Percentiles rank a stretch among this genome's conserved stretches.
These are phyloP conservation scores for Cheilosia soror DNA, from an alignment of 2,888 invertebrate genomes.

Conservation along the genomic window DNA sequence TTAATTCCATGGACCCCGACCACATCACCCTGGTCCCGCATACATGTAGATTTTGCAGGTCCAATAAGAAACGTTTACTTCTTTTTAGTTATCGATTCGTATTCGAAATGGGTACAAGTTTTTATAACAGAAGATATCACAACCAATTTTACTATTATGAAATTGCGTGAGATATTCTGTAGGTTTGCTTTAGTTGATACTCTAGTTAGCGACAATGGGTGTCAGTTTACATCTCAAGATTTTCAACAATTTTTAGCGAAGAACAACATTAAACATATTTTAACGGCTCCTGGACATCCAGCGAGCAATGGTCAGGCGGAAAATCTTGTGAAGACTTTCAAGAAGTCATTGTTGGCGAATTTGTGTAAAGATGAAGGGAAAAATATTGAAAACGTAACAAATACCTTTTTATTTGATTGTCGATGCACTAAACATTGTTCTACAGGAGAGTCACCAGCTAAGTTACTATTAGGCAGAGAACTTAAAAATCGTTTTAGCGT, in stretches of 20 bases:
- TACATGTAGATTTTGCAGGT: conserved; percentile 63
- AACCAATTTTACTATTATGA: conserved; percentile 49
- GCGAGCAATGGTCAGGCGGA: conserved; percentile 50
- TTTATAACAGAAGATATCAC: conserved; percentile 68
- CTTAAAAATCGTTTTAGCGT: conserved; percentile 18
- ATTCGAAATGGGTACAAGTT: conserved; percentile 69
- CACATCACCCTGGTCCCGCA: conserved; percentile 42
- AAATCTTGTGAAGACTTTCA: conserved; percentile 45
- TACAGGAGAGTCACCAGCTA: conserved; percentile 26
- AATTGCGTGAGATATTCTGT: conserved; percentile 62
- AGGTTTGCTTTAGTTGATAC: conserved; percentile 57
- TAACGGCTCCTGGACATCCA: conserved; percentile 57
- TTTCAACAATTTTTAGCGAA: conserved; percentile 21
- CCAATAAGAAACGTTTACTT: conserved; percentile 60
- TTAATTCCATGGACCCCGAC: conserved; percentile 60
- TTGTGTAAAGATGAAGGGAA: not conserved
- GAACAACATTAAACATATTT: conserved; percentile 50
- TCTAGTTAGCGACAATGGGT: conserved; percentile 67
- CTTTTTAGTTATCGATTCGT: conserved; percentile 63
- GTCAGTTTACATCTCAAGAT: conserved; percentile 58
- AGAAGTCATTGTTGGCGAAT: conserved; percentile 43
- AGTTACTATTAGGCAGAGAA: conserved; percentile 11
- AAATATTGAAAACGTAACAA: conserved; percentile 7
- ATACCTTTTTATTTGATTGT: conserved; percentile 20
- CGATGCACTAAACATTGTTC: conserved; percentile 20